These are phyloP conservation scores for Sylvia borin DNA, from an alignment of 2,797 vertebrate genomes.

Conservation along the genomic window DNA sequence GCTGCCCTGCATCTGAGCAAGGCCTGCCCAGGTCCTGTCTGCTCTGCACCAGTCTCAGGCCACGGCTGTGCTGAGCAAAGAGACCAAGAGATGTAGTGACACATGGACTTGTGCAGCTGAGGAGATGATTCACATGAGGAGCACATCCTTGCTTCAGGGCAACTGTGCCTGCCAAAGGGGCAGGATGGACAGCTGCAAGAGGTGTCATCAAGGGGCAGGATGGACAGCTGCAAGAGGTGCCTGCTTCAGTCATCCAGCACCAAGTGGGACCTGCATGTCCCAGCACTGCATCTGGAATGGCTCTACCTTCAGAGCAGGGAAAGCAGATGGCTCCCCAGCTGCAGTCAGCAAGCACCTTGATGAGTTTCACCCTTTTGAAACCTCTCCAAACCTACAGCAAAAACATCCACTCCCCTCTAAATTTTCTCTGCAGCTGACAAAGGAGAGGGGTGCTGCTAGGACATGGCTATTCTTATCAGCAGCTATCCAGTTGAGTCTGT, in stretches of 20 bases:
- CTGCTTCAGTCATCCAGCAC: background rate
- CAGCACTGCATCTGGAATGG: background rate
- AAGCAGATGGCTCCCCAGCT: background rate
- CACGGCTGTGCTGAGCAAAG: rapidly evolving
- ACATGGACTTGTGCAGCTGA: background rate
- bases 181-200: background rate
- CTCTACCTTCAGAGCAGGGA: background rate
- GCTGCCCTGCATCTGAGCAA: background rate
- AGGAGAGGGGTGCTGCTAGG: background rate
- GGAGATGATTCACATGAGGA: background rate
- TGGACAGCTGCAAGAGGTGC: background rate
- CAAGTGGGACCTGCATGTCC: background rate
- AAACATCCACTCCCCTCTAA: background rate
- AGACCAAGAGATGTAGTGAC: background rate
- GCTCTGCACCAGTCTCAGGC: background rate
- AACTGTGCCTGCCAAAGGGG: background rate
- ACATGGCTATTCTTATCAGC: background rate
- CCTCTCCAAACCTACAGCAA: background rate
- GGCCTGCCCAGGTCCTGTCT: background rate
- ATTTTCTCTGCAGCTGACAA: background rate
- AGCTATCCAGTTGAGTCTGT: rapidly evolving
- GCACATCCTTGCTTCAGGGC: background rate
- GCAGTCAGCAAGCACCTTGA: background rate
- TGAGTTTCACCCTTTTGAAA: background rate
- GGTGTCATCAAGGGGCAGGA: background rate